A percentile compares a stretch with the other conserved stretches of the same genome.
Evolutionary conservation across 2,113 vertebrate species (phyloP).

Genomic region (Alethe castanea): DNA sequence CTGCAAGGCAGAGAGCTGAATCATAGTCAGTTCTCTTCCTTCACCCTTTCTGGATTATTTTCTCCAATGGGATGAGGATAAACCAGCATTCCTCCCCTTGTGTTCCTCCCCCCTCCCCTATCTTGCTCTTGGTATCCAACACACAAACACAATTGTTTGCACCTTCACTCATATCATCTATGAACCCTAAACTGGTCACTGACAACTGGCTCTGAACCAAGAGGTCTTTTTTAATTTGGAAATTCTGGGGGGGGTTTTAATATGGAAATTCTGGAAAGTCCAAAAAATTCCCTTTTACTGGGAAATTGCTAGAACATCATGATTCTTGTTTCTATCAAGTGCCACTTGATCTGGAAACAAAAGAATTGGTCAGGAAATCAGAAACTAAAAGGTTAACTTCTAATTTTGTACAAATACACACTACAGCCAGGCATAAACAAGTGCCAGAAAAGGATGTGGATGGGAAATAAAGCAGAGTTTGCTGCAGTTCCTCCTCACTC

Average conservation of each 20-base stretch:
- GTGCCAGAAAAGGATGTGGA: conserved; percentile 50
- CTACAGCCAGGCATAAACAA: background rate
- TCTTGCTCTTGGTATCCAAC: background rate
- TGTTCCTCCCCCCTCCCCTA: background rate
- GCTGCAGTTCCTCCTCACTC: conserved; percentile 14
- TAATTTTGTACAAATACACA: background rate
- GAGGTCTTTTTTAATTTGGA: background rate
- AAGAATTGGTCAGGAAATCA: background rate
- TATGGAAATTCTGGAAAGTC: background rate
- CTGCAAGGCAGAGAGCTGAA: background rate
- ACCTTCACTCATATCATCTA: background rate
- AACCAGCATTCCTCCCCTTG: background rate
- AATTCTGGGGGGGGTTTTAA: background rate
- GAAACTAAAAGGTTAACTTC: conserved; percentile 34
- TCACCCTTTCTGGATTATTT: background rate
- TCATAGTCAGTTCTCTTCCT: background rate
- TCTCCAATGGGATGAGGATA: background rate
- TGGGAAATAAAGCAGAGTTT: conserved; percentile 33
- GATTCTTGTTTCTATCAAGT: background rate
- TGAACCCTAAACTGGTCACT: background rate
- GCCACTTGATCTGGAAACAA: background rate
- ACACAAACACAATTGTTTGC: background rate
- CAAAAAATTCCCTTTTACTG: background rate
- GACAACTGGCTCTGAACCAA: background rate
- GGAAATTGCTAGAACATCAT: background rate